A percentile compares a stretch with the other conserved stretches of the same genome.
Evolutionary conservation across 2,113 vertebrate genomes (phyloP).

Genomic region (Odocoileus hemionus): DNA sequence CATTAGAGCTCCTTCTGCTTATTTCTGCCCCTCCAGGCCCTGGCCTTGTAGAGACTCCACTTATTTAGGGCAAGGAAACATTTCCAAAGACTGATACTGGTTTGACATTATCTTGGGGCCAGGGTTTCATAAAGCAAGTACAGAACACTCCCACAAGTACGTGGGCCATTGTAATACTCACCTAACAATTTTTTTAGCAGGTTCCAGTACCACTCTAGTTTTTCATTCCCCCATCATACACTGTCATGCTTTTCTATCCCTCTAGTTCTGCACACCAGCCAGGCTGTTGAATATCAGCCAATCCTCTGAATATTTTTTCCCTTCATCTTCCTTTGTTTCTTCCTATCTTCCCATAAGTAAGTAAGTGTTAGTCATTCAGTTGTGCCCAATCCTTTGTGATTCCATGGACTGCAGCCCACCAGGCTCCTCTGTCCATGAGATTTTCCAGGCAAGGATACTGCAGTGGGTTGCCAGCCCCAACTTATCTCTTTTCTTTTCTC

Average conservation of each 20-base stretch:
- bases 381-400: no score
- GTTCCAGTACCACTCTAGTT: not conserved
- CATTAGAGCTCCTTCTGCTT: not conserved
- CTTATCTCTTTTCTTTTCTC: not conserved
- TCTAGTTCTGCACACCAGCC: not conserved
- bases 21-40: not conserved
- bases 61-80: not conserved
- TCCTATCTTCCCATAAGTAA: not conserved
- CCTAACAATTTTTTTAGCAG: not conserved
- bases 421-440: no score
- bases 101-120: not conserved
- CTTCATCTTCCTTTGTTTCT: not conserved
- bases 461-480: not conserved
- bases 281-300: not conserved
- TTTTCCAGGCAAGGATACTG: no score
- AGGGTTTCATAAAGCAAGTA: not conserved
- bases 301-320: not conserved
- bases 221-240: not conserved
- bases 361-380: no score
- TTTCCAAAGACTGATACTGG: not conserved
- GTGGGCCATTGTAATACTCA: not conserved
- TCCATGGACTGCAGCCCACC: no score
- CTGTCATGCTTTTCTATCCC: not conserved
- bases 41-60: not conserved
- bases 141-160: not conserved